Evolutionary conservation across 2,888 invertebrate genomes (phyloP).

Genomic region (Unio pictorum): DNA sequence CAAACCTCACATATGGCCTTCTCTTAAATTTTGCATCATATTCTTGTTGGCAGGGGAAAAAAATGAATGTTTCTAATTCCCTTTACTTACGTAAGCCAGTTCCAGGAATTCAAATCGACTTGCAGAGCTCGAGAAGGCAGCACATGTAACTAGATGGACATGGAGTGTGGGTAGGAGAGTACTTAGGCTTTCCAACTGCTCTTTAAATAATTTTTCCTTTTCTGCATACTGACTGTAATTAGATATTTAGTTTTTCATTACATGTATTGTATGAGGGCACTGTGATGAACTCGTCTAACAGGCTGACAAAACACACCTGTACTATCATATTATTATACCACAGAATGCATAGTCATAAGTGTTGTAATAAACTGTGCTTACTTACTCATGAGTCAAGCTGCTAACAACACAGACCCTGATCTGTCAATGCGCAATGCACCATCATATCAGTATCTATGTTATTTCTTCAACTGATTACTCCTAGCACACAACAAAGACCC

Average conservation of each 20-base stretch:
- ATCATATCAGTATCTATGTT: no score
- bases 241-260: not conserved
- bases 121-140: slow-evolving; percentile 81
- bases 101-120: slow-evolving; percentile 84
- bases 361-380: no score
- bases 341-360: no score
- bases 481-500: no score
- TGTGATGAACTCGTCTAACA: not conserved
- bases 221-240: slow-evolving; percentile 72
- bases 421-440: no score
- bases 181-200: slow-evolving; percentile 75
- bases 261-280: not conserved
- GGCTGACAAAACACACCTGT: not conserved
- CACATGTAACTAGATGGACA: slow-evolving; percentile 80
- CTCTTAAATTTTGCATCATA: no score
- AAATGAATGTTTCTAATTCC: not conserved
- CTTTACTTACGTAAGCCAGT: slow-evolving; percentile 76
- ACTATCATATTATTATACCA: not conserved
- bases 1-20: no score
- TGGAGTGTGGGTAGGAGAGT: slow-evolving; percentile 81
- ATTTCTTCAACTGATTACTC: no score
- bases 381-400: no score
- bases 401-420: no score
- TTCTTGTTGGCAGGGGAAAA: not conserved
- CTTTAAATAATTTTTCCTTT: slow-evolving; percentile 76